Evolutionary conservation across 2,113 vertebrate genomes (phyloP), one percentile per base, ranked within the genome.

Genomic region (Cochlearius cochlearius): DNA sequence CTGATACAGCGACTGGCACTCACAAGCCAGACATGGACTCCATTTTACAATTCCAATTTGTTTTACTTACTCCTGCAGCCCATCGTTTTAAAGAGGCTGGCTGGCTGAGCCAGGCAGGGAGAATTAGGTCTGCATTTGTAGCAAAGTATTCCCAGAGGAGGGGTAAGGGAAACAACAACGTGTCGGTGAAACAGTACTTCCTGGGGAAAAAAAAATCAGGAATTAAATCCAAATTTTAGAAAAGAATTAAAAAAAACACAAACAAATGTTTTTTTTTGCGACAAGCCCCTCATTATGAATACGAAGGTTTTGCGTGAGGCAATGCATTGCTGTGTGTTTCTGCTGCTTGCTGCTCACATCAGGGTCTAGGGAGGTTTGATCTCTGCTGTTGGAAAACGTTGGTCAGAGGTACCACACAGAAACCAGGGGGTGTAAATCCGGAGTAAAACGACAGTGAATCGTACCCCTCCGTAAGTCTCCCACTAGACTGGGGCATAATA

Each of bases 121-220:
- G 21, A 39, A 19, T 3, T 12, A 30, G 21, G n/a, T 36, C 39
- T 0, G 0, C 25, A 14, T 34, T 29, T 29, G 27, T 29, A 79
- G 34, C 58, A 49, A 86, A 90, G 43, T 11, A 78, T 71, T 74
- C 29, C 52, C 26, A 47, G 7, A 43, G 63, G n/a, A 74, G 30
- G 32, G 19, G 4, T 52, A 55, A 83, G 17, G 9, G 18, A 68
- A 96, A 86, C 20, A 69, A 67, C 16, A 66, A 62, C 0, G 0
- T 36, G 14, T 63, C 64, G 50, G 29, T 32, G 47, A 86, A 96
- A 90, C 69, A 32, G 64, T 74, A 47, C 29, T 78, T 76, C 23
- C 32, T 1, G 9, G 0, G 7, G 49, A 50, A 60, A 49, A 47
- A 29, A 2, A 26, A 41, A 49, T 12, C 34, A 63, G 15, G 11